phyloP scores from a whole-genome alignment of 2,113 vertebrate genomes.

The Caloenas nicobarica region DNA sequence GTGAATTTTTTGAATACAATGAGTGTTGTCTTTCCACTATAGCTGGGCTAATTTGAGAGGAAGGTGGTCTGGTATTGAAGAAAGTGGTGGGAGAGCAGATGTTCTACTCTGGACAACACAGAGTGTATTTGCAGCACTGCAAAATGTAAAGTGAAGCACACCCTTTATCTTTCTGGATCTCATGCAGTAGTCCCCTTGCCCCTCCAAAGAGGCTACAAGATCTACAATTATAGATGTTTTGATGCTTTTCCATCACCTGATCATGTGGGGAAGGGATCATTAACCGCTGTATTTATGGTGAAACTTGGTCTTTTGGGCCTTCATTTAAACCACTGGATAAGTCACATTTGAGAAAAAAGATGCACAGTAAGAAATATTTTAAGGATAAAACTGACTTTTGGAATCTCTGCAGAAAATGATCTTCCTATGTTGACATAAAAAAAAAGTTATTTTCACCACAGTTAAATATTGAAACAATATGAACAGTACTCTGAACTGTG shows the following conservation, averaged over 20 bases:
- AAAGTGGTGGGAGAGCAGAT: not conserved
- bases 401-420: not conserved
- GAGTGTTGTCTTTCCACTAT: not conserved
- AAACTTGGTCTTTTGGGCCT: not conserved
- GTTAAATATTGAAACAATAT: slow-evolving; percentile 4
- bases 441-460: not conserved
- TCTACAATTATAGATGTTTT: not conserved
- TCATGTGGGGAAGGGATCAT: not conserved
- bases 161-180: not conserved
- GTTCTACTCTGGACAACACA: not conserved
- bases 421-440: not conserved
- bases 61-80: not conserved
- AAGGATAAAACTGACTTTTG: not conserved
- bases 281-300: not conserved
- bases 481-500: not conserved
- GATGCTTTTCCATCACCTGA: not conserved
- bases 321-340: not conserved
- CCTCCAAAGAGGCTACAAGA: not conserved
- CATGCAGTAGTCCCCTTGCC: not conserved
- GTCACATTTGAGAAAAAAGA: not conserved
- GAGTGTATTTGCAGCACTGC: not conserved
- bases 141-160: not conserved
- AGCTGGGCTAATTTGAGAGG: not conserved
- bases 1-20: not conserved
- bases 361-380: not conserved